Conservation (phyloP, 2,113 vertebrate species). For the Blennius ocellaris region DNA sequence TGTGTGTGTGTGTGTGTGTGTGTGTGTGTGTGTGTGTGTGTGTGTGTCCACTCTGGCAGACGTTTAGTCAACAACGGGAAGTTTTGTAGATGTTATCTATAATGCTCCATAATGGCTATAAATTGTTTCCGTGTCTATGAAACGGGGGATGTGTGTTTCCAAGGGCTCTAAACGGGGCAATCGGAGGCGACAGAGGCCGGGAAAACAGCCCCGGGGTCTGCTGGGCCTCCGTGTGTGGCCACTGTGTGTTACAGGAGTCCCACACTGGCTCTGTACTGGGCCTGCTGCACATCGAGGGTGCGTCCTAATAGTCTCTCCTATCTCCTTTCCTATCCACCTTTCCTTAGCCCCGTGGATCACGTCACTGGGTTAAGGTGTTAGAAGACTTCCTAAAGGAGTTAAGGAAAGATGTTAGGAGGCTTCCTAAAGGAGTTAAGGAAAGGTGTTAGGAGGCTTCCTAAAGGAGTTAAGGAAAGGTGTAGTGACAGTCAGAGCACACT, state of each 20-base stretch:
- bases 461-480: no score
- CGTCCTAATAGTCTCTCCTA: no score
- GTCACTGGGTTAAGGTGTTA: no score
- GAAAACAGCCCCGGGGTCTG: slow-evolving; percentile 89
- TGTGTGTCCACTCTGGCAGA: slow-evolving; percentile 68
- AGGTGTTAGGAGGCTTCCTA: no score
- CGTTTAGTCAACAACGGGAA: slow-evolving; percentile 78
- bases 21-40: no score
- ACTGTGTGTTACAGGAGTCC: slow-evolving; percentile 65
- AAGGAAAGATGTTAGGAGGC: no score
- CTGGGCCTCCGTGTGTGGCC: slow-evolving; percentile 89
- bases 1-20: slow-evolving; percentile 42
- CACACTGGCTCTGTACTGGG: slow-evolving; percentile 33
- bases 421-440: no score
- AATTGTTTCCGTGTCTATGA: slow-evolving; percentile 93
- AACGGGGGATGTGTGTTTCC: slow-evolving; percentile 87
- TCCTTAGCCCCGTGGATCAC: no score
- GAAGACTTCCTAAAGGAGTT: no score
- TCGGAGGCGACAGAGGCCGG: slow-evolving; percentile 83
- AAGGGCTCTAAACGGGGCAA: slow-evolving; percentile 85
- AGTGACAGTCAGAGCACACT: no score
- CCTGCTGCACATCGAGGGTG: no score
- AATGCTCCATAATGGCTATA: slow-evolving; percentile 88
- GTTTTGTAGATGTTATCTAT: slow-evolving; percentile 87
- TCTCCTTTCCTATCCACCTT: no score